Base-by-base conservation (phyloP, 2,113 vertebrate genomes). In the Beaufortia kweichowensis region DNA sequence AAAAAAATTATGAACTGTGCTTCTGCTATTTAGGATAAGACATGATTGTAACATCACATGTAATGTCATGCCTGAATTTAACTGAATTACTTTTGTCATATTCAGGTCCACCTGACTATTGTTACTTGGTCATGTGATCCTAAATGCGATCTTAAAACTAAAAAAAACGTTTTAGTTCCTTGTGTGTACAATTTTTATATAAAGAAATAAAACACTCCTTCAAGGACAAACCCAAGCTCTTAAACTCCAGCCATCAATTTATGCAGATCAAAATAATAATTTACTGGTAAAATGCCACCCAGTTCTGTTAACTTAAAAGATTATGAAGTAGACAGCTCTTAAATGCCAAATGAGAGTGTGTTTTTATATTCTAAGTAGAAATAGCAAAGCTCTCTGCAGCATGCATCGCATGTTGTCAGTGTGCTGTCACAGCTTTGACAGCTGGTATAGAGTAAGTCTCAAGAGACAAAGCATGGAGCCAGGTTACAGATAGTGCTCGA, bases 321-420 rank as follows among this genome's bases (percentile, higher is more conserved):
- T 26, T 19, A 26, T 41, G 8, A 48, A 62, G 24, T 11, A 11
- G 35, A 33, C 23, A 2, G 26, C 15, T 23, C 24, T 35, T 28
- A 35, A 35, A 67, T 11, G 33, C 31, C 61, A 67, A 67, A 70
- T 21, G 23, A 39, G 23, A 41, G 12, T 71, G 69, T 57, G 15
- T 41, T 59, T 3, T 26, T n/a, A 15, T 71, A 71, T 59, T 71
- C 15, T 29, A 59, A 73, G 33, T 31, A 29, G 17, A 17, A 8
- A n/a, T 24, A n/a, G 70, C 24, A 46, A 17, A 33, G 53, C 1
- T 7, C 53, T 59, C 69, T 41, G 53, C 56, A 28, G 48, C 41
- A 35, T 72, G 55, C 56, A 61, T 74, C 43, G 70, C 70, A 61
- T 74, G 56, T 48, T 72, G 56, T 57, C 68, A 71, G 68, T 71